phyloP scores from a whole-genome alignment of 2,113 vertebrate species.

The Microtus richardsoni region DNA sequence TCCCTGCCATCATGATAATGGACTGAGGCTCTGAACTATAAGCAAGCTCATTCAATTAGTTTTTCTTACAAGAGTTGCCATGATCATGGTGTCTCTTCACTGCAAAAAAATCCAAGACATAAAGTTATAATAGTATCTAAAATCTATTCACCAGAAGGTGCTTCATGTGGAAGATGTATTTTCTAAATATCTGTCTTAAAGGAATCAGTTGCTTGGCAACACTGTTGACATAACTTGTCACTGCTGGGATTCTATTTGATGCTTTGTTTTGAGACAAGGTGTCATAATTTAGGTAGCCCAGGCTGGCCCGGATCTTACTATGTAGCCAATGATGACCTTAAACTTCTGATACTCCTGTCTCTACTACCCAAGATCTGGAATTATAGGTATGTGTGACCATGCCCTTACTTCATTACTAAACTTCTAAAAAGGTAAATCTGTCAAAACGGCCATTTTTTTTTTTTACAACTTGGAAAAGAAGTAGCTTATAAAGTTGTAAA shows the following conservation, averaged over 20 bases:
- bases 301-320: not conserved
- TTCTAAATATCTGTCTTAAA: conserved; percentile 16
- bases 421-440: conserved; percentile 13
- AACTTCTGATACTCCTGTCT: not conserved
- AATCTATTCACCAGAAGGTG: not conserved
- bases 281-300: not conserved
- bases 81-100: not conserved
- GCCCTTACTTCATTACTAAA: not conserved
- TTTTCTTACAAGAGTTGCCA: not conserved
- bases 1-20: not conserved
- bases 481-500: conserved; percentile 9
- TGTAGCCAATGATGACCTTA: not conserved
- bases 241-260: not conserved
- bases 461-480: conserved; percentile 14
- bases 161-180: not conserved
- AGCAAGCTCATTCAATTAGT: not conserved
- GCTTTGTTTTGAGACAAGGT: not conserved
- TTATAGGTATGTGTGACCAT: not conserved
- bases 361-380: not conserved
- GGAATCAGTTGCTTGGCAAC: conserved; percentile 15
- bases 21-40: not conserved
- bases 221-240: not conserved
- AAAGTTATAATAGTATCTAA: not conserved
- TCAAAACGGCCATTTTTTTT: conserved; percentile 18
- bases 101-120: not conserved